phyloP scores from a whole-genome alignment of 2,797 vertebrate genomes.

The Salmo trutta region DNA sequence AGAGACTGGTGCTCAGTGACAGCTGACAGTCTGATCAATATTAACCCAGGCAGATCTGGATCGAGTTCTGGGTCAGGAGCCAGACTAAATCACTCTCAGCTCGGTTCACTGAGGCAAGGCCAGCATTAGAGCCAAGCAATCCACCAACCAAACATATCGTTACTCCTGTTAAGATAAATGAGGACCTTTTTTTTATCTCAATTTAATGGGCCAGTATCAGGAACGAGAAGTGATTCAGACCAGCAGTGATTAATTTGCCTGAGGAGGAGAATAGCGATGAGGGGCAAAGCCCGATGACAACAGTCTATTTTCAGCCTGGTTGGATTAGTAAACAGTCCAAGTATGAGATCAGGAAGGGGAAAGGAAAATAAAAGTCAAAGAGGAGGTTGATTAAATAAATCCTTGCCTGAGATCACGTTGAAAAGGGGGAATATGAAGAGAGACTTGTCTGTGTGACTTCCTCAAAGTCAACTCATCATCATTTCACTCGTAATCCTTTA shows the following conservation, averaged over 20 bases:
- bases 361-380: background rate
- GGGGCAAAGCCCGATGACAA: background rate
- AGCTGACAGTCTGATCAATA: conserved; percentile 45
- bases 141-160: background rate
- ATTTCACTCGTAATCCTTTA: background rate
- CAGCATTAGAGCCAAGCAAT: background rate
- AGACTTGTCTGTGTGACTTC: background rate
- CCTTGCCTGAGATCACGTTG: background rate
- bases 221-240: background rate
- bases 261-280: background rate
- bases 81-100: background rate
- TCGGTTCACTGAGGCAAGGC: background rate
- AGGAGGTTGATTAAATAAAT: background rate
- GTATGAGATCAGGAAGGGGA: background rate
- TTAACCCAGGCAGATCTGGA: conserved; percentile 8
- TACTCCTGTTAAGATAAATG: background rate
- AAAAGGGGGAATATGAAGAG: too few species aligned
- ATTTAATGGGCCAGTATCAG: background rate
- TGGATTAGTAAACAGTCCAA: background rate
- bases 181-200: background rate
- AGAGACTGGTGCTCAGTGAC: conserved; percentile 19
- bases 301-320: background rate
- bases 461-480: background rate
- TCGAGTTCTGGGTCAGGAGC: conserved; percentile 37
- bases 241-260: too few species aligned